Conservation (phyloP, 2,113 vertebrate genomes). For the Balaeniceps rex region DNA sequence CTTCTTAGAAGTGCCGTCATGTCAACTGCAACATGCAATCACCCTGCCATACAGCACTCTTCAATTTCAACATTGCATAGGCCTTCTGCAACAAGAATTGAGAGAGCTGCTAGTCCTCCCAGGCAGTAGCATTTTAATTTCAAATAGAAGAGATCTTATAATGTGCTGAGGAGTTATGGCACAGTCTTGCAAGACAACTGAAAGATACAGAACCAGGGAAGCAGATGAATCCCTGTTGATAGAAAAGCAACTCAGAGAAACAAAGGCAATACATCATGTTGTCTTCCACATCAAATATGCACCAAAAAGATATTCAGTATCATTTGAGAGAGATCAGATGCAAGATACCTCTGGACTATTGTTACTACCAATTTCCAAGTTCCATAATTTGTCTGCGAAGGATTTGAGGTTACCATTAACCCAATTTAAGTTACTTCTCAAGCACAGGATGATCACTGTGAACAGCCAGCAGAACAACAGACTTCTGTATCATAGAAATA, state of each 20-base stretch:
- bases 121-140: background rate
- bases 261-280: background rate
- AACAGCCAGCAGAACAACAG: background rate
- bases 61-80: background rate
- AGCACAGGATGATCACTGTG: background rate
- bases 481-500: background rate
- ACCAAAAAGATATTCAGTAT: background rate
- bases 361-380: background rate
- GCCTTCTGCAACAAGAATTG: background rate
- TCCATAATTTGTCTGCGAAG: background rate
- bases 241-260: background rate
- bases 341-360: background rate
- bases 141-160: background rate
- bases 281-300: background rate
- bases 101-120: background rate
- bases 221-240: background rate
- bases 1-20: background rate
- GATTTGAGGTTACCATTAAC: background rate
- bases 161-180: background rate
- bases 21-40: background rate
- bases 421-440: background rate
- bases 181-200: background rate
- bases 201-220: background rate
- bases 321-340: background rate
- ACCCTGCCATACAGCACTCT: background rate